phyloP scores from a whole-genome alignment of 2,888 invertebrate genomes.

The Pachycephus smyrnensis region DNA sequence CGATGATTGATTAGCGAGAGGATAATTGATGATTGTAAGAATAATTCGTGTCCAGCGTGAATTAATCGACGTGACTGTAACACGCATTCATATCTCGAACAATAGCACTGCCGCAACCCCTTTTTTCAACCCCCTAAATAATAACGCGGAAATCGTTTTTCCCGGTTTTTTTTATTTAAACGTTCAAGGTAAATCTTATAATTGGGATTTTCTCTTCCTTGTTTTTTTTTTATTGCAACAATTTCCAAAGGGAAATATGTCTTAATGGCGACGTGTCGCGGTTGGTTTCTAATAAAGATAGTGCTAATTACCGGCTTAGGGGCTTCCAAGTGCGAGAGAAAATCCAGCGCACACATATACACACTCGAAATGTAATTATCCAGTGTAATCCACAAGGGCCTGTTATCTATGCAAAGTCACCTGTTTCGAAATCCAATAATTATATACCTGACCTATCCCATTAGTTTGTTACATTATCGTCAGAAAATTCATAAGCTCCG shows the following conservation, averaged over 20 bases:
- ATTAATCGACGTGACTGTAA: neutral
- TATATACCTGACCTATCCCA: neutral
- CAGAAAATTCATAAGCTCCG: neutral
- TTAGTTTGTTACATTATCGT: neutral
- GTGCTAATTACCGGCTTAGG: neutral
- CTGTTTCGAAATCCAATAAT: slow-evolving; percentile 2
- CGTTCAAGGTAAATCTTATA: neutral
- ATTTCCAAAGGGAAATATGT: neutral
- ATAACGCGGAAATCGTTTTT: neutral
- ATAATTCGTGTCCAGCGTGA: neutral
- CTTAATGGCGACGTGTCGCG: neutral
- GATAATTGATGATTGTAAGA: neutral
- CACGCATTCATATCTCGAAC: neutral
- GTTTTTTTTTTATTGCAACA: neutral
- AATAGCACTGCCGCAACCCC: neutral
- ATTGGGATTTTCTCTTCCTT: neutral
- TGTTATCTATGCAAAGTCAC: slow-evolving; percentile 1
- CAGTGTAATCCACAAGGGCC: neutral
- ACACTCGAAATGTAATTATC: neutral
- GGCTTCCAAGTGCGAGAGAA: neutral
- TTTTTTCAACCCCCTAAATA: neutral
- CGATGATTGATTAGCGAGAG: neutral
- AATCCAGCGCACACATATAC: neutral
- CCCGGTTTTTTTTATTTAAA: neutral
- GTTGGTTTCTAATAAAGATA: slow-evolving; percentile 3